A percentile compares a stretch with the other conserved stretches of the same genome.
Evolutionary conservation across 2,113 vertebrate species (phyloP).

Genomic region (Erythrolamprus reginae): DNA sequence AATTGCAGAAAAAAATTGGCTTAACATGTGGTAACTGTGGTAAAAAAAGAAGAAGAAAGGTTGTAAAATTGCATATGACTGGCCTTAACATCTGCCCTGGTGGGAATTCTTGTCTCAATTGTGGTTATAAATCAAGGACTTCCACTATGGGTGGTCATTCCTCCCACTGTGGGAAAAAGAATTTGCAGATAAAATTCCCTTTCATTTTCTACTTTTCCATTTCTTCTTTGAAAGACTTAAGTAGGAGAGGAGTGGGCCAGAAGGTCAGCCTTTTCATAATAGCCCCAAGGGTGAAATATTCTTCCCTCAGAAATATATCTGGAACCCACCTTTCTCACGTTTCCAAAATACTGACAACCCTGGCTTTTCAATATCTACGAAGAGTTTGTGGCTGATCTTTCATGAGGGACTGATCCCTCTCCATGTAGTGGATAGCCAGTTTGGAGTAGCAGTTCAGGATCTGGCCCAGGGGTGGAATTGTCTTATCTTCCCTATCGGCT

Average conservation of each 20-base stretch:
- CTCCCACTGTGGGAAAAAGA: not conserved
- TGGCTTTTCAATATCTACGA: not conserved
- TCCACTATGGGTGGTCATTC: not conserved
- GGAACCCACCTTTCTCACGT: not conserved
- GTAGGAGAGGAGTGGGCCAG: not conserved
- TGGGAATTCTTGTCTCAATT: not conserved
- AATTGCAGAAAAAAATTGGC: not conserved
- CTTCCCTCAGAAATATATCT: not conserved
- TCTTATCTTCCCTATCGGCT: no score
- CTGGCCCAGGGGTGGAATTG: not conserved
- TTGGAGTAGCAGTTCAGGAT: not conserved
- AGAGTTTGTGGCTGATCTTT: not conserved
- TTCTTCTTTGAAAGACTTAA: not conserved
- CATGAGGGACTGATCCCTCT: not conserved
- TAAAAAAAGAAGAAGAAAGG: not conserved
- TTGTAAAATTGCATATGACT: not conserved
- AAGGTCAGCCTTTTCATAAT: not conserved
- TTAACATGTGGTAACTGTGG: not conserved
- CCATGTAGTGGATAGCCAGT: not conserved
- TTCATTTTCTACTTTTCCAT: not conserved
- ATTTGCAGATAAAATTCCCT: not conserved
- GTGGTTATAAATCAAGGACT: not conserved
- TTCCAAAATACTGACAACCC: not conserved
- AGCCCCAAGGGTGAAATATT: not conserved
- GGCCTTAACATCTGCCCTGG: not conserved